Conservation (phyloP, 2,113 vertebrate species). For the Falco punctatus region DNA sequence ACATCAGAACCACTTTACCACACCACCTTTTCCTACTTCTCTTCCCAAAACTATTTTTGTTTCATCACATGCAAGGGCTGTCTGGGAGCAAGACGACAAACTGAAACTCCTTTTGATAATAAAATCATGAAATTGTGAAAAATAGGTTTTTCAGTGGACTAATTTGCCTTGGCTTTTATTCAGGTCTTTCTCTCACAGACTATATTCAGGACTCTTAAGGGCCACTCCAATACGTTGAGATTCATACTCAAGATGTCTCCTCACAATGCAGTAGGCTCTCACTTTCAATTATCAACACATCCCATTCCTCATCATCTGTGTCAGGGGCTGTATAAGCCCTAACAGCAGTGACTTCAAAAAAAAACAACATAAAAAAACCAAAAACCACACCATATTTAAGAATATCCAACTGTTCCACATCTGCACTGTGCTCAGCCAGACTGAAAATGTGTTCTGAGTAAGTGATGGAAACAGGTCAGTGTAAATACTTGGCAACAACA, state of each 20-base stretch:
- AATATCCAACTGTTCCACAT: slow-evolving; percentile 60
- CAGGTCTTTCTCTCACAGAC: neutral
- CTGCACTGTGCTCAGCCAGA: slow-evolving; percentile 26
- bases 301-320: slow-evolving; percentile 29
- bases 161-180: neutral
- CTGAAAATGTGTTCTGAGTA: slow-evolving; percentile 31
- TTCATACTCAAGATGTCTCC: neutral
- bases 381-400: slow-evolving; percentile 28
- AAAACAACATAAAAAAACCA: neutral
- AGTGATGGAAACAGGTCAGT: slow-evolving; percentile 55
- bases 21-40: neutral
- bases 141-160: neutral
- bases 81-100: neutral
- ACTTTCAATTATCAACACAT: neutral
- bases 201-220: neutral
- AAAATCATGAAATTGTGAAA: neutral
- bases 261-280: neutral
- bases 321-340: neutral
- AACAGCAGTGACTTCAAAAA: neutral
- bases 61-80: neutral
- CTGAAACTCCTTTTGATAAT: neutral
- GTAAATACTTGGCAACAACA: slow-evolving; percentile 45
- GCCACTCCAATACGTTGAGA: neutral
- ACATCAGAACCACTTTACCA: neutral
- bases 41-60: neutral